Base-by-base conservation (phyloP, 2,797 vertebrate species). In the Dicrostonyx torquatus region DNA sequence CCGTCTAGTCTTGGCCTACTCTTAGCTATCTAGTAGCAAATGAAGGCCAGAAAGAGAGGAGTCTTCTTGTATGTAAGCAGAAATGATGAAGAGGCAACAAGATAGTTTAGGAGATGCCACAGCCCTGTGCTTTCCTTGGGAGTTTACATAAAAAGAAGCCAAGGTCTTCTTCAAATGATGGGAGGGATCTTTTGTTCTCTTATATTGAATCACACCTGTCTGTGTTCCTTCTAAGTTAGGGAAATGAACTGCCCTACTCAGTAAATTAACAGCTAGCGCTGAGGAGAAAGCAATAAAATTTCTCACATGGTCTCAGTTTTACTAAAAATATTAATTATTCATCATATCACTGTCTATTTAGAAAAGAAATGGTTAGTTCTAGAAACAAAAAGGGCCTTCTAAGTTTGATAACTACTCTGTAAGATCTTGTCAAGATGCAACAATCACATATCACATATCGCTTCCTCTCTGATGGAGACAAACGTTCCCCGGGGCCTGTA, bases 371-470 rank as follows among this genome's bases (percentile, higher is more conserved):
- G 77, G 85, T 73, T 87, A 90, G 73, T 86, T 87, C 64, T 77
- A 95, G 60, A 89, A 95, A 90, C 58, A 22, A 89, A 94, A 85
- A 91, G 72, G 4, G 34, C 55, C 79, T 83, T 86, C 78, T 72
- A 87, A 89, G 13, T 64, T 37, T 60, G 26, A 87, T 72, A 90
- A 64, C 43, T 62, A 70, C 34, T 92, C 89, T 90, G 34, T 73
- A 83, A 95, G 94, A 92, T 82, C 48, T 60, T 66, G 4, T 11
- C 2, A 26, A 75, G 73, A 94, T 53, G 8, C 24, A 89, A 91
- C 20, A 26, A 92, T 45, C 34, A 37, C 0, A 0, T 0, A 92
- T 45, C 34, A 37, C 0, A 0, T 0, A 0, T 40, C 93, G 20
- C 82, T 9, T 79, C 55, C 10, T 76, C 20, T 92, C 37, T 62